Conservation (phyloP, 2,113 vertebrate genomes). For the Tonatia bakeri region DNA sequence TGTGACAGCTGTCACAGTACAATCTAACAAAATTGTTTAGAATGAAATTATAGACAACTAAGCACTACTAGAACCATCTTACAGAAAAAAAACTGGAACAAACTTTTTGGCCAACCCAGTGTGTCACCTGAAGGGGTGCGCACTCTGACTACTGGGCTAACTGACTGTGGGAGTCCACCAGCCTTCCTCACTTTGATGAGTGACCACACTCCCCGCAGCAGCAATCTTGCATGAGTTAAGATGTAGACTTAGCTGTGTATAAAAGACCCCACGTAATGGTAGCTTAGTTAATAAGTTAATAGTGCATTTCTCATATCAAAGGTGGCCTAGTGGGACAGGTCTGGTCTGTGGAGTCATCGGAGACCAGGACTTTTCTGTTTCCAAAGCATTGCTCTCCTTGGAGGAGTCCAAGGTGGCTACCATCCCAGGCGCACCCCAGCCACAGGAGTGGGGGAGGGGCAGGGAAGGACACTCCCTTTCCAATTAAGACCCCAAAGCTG, state of each 20-base stretch:
- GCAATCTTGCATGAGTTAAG: not conserved
- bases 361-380: not conserved
- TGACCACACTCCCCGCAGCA: not conserved
- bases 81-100: no score
- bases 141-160: no score
- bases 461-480: not conserved
- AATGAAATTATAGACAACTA: no score
- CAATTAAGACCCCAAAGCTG: not conserved
- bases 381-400: not conserved
- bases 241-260: not conserved
- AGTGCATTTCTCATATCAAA: not conserved
- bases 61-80: no score
- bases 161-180: not conserved
- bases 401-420: no score
- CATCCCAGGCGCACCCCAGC: not conserved
- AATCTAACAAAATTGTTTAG: no score
- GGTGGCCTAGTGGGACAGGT: not conserved
- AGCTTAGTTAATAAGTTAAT: not conserved
- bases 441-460: not conserved
- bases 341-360: not conserved
- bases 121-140: fast-evolving
- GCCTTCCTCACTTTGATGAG: not conserved
- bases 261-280: not conserved
- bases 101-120: no score
- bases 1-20: no score